These are phyloP conservation scores for Mimumesa dahlbomi DNA, from an alignment of 2,888 invertebrate genomes.

Conservation along the genomic window DNA sequence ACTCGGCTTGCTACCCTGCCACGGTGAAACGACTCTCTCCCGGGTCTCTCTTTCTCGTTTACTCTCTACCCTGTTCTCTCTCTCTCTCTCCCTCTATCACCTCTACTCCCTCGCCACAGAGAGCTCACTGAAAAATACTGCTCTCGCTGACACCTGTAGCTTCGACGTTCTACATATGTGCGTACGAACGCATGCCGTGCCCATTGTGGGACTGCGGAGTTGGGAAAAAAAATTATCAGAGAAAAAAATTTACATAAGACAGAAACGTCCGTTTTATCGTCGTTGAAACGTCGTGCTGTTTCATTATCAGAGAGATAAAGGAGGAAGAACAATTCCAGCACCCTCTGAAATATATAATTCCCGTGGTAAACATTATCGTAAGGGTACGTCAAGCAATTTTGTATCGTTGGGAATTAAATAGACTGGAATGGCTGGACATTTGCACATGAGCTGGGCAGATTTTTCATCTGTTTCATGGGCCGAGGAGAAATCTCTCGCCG, in stretches of 20 bases:
- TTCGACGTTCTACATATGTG: conserved; percentile 79
- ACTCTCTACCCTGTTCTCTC: conserved; percentile 61
- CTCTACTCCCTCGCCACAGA: conserved; percentile 70
- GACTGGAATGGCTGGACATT: too few species aligned
- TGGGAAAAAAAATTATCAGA: conserved; percentile 52
- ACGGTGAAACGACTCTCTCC: conserved; percentile 56
- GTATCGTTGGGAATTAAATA: too few species aligned
- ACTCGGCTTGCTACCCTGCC: conserved; percentile 69
- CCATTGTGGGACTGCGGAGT: conserved; percentile 52
- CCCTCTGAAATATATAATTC: too few species aligned
- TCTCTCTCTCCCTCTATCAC: conserved; percentile 66
- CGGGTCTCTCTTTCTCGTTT: conserved; percentile 58
- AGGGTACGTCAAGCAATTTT: too few species aligned
- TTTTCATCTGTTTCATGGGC: conserved; percentile 28
- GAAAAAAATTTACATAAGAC: conserved; percentile 12
- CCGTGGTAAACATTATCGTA: too few species aligned
- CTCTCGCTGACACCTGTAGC: conserved; percentile 80
- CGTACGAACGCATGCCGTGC: conserved; percentile 56
- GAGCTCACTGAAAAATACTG: conserved; percentile 78
- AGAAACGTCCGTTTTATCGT: too few species aligned
- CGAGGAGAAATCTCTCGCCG: conserved; percentile 1
- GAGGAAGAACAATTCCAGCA: too few species aligned
- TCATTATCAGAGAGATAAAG: too few species aligned
- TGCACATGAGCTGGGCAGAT: too few species aligned
- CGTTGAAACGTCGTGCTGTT: too few species aligned